Base-by-base conservation (phyloP, 2,888 invertebrate species). In the Muscina levida region DNA sequence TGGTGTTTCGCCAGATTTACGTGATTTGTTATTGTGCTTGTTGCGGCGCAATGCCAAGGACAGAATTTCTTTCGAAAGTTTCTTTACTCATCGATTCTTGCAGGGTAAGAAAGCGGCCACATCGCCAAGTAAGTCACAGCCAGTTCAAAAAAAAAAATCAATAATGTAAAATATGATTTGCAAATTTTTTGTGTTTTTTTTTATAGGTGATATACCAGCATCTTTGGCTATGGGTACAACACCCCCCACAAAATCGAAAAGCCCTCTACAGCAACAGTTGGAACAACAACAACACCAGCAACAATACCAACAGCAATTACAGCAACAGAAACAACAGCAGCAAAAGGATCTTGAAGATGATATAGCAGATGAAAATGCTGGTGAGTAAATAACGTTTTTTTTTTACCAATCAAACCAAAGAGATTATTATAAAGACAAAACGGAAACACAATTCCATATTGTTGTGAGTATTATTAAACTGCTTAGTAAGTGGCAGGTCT, bases 11-110 rank as follows among this genome's bases (percentile, higher is more conserved):
- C 93, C 94, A 13, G 97, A 97, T 87, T 92, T 99, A 83, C 94
- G 95, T 85, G 96, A 97, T 90, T 93, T 99, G 83, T 92, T 99
- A 82, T 93, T 94, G 88, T 95, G 96, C 57, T 92, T 99, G 79
- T 92, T 99, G 85, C 95, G 97, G 85, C 93, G 98, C 83, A 98
- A 97, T 91, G 95, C 99, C 62, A 94, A 95, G 88, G 98, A 99
- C 89, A 93, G 99, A 84, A 97, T 99, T 93, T 95, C 97, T 82
- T 99, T 99, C 91, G 97, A 98, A 87, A 94, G 95, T 82, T 99
- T 99, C 92, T 99, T 99, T 92, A 94, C 93, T 89, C 99, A 99
- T 91, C 94, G 95, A 62, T 99, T 99, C 92, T 92, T 96, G 84
- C 94, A 95, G 89, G 93, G 95, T 83, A 93, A 88, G 86, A 93